A percentile compares a stretch with the other conserved stretches of the same genome.
Evolutionary conservation across 2,888 invertebrate genomes (phyloP).

Genomic region (Tiliacea aurago): DNA sequence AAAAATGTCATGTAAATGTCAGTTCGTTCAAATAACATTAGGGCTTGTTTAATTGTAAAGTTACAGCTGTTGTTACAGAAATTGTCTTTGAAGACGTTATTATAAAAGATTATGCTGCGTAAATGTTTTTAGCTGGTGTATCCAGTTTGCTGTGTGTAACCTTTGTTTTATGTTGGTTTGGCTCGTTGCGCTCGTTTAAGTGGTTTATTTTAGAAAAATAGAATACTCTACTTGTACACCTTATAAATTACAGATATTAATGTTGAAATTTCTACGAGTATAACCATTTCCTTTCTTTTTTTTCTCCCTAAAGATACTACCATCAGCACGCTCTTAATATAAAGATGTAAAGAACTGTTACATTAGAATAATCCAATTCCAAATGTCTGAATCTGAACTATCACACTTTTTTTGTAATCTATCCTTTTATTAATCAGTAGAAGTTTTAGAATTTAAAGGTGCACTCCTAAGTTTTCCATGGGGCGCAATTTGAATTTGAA

Average conservation of each 20-base stretch:
- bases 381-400: not conserved
- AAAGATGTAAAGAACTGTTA: too few species aligned
- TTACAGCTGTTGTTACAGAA: not conserved
- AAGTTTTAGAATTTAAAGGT: too few species aligned
- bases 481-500: not conserved
- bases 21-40: slow-evolving; percentile 18
- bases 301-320: not conserved
- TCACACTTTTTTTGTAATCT: too few species aligned
- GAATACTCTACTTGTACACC: too few species aligned
- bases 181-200: too few species aligned
- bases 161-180: not conserved
- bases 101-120: not conserved
- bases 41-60: slow-evolving; percentile 16
- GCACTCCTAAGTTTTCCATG: too few species aligned
- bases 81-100: slow-evolving; percentile 15
- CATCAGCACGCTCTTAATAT: too few species aligned
- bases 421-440: too few species aligned
- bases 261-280: too few species aligned
- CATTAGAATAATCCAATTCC: not conserved
- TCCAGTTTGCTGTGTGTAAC: not conserved
- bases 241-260: too few species aligned
- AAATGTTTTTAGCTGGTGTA: not conserved
- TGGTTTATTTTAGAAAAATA: too few species aligned
- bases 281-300: too few species aligned
- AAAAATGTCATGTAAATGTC: slow-evolving; percentile 47